Percentiles rank a stretch among this genome's conserved stretches.
phyloP scores from a whole-genome alignment of 2,113 vertebrate species.

The Helogale parvula region DNA sequence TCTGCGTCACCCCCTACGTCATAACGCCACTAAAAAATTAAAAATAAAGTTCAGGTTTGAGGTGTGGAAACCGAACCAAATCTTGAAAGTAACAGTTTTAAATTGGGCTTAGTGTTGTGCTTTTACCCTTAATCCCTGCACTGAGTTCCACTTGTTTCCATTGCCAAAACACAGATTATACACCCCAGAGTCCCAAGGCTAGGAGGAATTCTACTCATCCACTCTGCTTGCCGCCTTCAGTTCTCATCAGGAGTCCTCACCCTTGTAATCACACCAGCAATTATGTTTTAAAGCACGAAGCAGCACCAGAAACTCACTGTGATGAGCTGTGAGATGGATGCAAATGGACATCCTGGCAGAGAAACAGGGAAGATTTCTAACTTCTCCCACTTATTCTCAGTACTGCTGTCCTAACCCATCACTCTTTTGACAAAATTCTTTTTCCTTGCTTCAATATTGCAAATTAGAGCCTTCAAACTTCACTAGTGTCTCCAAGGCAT shows the following conservation, averaged over 20 bases:
- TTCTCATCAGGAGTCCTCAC: neutral
- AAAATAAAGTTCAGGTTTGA: slow-evolving; percentile 37
- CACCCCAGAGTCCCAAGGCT: neutral
- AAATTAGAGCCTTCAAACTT: neutral
- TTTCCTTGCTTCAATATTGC: neutral
- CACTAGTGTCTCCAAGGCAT: neutral
- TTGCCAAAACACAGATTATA: neutral
- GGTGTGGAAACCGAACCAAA: neutral
- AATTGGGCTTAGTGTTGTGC: neutral
- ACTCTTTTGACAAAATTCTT: neutral
- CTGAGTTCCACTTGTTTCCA: neutral
- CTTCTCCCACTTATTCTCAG: neutral
- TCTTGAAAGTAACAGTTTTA: slow-evolving; percentile 38
- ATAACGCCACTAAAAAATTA: slow-evolving; percentile 28
- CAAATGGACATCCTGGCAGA: neutral
- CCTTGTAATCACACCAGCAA: neutral
- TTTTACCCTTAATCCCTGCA: neutral
- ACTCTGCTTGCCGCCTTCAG: neutral
- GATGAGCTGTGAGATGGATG: neutral
- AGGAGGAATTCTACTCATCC: neutral
- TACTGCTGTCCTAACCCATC: neutral
- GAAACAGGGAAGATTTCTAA: neutral
- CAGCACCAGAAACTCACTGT: neutral
- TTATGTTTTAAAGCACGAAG: neutral
- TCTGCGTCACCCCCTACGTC: slow-evolving; percentile 19